phyloP scores from a whole-genome alignment of 23 tunicate species.

The Oikopleura albicans region DNA sequence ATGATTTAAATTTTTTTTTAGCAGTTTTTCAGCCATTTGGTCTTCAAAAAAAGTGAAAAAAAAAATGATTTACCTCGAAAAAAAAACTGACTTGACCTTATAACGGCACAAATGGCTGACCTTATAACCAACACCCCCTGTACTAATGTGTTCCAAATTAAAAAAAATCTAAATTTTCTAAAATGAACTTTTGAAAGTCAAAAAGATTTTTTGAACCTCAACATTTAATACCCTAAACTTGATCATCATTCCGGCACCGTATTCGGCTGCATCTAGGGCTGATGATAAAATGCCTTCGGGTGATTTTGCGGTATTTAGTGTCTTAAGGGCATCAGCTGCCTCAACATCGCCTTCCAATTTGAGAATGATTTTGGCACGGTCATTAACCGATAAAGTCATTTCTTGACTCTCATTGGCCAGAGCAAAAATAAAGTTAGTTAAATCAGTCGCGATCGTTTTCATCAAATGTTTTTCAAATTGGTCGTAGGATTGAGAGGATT shows the following conservation, averaged over 20 bases:
- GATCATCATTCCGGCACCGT: conserved; percentile 16
- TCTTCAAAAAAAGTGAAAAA: too few relatives aligned
- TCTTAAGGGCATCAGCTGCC: neutral
- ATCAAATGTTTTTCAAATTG: neutral
- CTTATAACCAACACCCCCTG: too few relatives aligned
- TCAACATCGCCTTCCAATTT: neutral
- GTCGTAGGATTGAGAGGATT: neutral
- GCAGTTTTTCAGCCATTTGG: too few relatives aligned
- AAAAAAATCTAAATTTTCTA: too few relatives aligned
- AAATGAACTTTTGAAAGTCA: too few relatives aligned
- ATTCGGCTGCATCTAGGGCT: neutral
- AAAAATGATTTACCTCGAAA: too few relatives aligned
- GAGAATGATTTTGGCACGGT: neutral
- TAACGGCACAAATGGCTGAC: too few relatives aligned
- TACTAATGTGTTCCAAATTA: too few relatives aligned
- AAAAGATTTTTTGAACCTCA: too few relatives aligned
- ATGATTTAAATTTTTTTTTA: too few relatives aligned
- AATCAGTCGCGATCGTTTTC: neutral
- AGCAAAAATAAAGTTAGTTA: neutral
- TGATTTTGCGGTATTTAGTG: neutral
- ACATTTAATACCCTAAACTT: too few relatives aligned
- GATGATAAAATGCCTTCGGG: neutral
- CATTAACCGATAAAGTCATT: neutral
- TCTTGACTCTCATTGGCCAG: neutral
- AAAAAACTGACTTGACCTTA: too few relatives aligned